Percentiles rank a stretch among this genome's conserved stretches.
phyloP scores from a whole-genome alignment of 2,113 vertebrate genomes.

The Pygoscelis antarcticus region DNA sequence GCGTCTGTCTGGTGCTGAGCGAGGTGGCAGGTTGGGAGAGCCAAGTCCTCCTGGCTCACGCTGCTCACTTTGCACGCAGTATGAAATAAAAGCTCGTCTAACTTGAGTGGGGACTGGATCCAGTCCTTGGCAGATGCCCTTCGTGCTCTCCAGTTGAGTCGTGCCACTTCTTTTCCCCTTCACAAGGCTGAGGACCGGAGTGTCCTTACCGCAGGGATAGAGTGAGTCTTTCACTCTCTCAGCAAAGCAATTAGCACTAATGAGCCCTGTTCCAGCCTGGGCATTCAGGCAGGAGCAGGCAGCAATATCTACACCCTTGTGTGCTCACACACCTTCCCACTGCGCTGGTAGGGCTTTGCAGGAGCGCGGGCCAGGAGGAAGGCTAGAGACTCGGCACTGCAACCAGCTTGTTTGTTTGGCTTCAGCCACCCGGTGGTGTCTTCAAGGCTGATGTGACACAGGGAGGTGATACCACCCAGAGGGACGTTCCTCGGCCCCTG shows the following conservation, averaged over 20 bases:
- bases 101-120: not conserved
- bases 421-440: not conserved
- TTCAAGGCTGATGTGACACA: not conserved
- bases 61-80: not conserved
- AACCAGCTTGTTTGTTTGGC: not conserved
- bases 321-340: not conserved
- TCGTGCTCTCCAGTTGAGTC: not conserved
- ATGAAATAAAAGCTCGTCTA: not conserved
- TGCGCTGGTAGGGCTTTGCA: fast-evolving
- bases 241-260: not conserved
- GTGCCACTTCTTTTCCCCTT: not conserved
- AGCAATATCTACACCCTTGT: not conserved
- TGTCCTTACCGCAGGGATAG: not conserved
- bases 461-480: not conserved
- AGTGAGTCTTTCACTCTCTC: not conserved
- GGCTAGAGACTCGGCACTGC: not conserved
- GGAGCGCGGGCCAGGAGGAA: not conserved
- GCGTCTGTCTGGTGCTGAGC: fast-evolving
- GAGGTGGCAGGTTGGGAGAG: not conserved
- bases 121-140: not conserved
- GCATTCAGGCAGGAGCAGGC: not conserved
- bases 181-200: not conserved
- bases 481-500: fast-evolving
- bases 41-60: not conserved
- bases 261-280: not conserved